Evolutionary conservation across 2,888 invertebrate genomes (phyloP).

Genomic region (Eilema sororculum): DNA sequence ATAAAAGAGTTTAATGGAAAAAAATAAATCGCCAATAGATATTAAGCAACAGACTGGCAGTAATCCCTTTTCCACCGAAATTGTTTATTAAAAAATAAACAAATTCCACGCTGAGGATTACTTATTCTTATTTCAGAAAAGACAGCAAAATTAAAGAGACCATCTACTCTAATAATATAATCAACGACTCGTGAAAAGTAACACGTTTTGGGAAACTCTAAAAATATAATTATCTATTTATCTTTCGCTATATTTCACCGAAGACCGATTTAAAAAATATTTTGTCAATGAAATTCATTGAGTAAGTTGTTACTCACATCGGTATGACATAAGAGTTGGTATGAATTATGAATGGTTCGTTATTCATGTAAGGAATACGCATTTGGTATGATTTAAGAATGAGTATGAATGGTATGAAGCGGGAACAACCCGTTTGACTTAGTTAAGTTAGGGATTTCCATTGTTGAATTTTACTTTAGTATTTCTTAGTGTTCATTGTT

Average conservation of each 20-base stretch:
- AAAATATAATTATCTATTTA: background rate
- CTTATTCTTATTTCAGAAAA: slow-evolving; percentile 1
- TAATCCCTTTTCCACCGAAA: background rate
- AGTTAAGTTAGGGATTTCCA: background rate
- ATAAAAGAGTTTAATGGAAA: background rate
- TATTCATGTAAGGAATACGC: too few species aligned
- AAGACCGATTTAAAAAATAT: background rate
- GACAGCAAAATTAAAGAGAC: background rate
- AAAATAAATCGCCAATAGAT: slow-evolving; percentile 5
- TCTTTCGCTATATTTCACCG: background rate
- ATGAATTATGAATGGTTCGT: too few species aligned
- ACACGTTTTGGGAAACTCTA: background rate
- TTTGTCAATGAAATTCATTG: too few species aligned
- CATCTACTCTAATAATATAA: background rate
- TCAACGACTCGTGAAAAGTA: slow-evolving; percentile 1
- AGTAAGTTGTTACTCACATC: too few species aligned
- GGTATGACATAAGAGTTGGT: too few species aligned
- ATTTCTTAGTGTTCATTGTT: too few species aligned
- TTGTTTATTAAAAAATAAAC: slow-evolving; percentile 5
- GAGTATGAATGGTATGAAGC: too few species aligned
- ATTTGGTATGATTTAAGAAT: too few species aligned
- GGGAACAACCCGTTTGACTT: too few species aligned
- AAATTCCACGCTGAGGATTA: background rate
- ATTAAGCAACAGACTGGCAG: background rate
- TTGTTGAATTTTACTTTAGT: background rate